Conservation (phyloP, 2,797 vertebrate genomes). For the Myotis pilosus region DNA sequence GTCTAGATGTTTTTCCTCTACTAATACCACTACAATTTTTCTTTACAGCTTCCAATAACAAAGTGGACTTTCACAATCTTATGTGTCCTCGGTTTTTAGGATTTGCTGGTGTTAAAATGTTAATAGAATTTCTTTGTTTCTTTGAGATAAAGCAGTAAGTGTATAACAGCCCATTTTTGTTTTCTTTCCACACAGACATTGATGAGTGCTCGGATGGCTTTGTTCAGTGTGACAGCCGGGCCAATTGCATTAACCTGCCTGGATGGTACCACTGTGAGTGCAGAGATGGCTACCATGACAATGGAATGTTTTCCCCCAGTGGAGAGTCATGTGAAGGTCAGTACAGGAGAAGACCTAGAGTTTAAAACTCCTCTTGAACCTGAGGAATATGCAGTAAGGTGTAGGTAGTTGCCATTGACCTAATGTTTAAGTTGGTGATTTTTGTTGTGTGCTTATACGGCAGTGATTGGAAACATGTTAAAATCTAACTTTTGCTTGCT, state of each 20-base stretch:
- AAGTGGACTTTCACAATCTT: background rate
- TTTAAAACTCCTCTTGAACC: background rate
- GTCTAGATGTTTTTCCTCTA: background rate
- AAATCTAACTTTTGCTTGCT: background rate
- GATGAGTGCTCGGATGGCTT: slow-evolving; percentile 97
- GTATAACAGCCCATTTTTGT: slow-evolving; percentile 20
- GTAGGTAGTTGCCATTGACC: background rate
- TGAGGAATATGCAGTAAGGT: background rate
- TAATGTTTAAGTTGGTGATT: background rate
- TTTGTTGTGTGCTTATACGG: background rate
- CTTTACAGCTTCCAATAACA: background rate
- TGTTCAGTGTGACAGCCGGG: slow-evolving; percentile 97
- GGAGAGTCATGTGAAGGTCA: slow-evolving; percentile 98
- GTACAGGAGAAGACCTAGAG: slow-evolving; percentile 70
- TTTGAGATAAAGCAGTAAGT: slow-evolving; percentile 5
- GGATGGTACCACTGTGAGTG: slow-evolving; percentile 99
- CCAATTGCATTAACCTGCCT: slow-evolving; percentile 97
- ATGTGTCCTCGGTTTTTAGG: background rate
- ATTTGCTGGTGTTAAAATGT: slow-evolving; percentile 24
- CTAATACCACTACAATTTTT: background rate
- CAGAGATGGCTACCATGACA: slow-evolving; percentile 98
- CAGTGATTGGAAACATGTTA: background rate
- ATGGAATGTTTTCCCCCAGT: slow-evolving; percentile 95
- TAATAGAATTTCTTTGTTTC: background rate
- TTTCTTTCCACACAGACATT: slow-evolving; percentile 89